Base-by-base conservation (phyloP, 2,888 invertebrate genomes). In the Notodonta dromedarius region DNA sequence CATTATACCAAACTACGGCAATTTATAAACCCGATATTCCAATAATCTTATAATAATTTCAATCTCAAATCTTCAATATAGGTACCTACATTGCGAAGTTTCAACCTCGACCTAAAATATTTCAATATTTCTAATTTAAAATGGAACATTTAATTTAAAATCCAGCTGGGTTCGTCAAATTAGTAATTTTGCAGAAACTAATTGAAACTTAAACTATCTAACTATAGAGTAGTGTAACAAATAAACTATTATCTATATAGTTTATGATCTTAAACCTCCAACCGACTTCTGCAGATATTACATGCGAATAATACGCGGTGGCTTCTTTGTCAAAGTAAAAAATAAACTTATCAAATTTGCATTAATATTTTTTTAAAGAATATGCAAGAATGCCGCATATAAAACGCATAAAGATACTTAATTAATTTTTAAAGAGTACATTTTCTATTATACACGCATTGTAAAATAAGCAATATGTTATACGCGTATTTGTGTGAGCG, bases 191-290 rank as follows among this genome's bases (percentile, higher is more conserved):
- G 11, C 53, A 55, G 46, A 62, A 67, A 69, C 58, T 64, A 59
- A 67, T 63, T 62, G 46, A 16, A 70, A 63, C 59, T 62, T 46
- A 16, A 70, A 63, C 59, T 57, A 61, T 62, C 54, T n/a, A n/a
- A n/a, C n/a, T n/a, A n/a, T n/a, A 58, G 59, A 67, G 61, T 62
- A 52, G 52, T 5, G 32, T 32, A 12, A 52, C 35, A 32, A 32
- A 66, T 59, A 65, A 61, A 64, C 58, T 56, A 63, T 54, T n/a
- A n/a, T 61, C 51, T 39, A 35, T 50, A 59, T 40, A 56, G 8
- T 58, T 75, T 24, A 24, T 24, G 24, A 24, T 24, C 1, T 24
- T 24, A 24, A 1, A 2, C 24, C 24, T 24, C 24, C 24, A 24
- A 24, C 2, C 24, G 24, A 24, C 24, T 24, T 24, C 24, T 24